Conservation (phyloP, 2,113 vertebrate species). For the Leucoraja erinaceus region DNA sequence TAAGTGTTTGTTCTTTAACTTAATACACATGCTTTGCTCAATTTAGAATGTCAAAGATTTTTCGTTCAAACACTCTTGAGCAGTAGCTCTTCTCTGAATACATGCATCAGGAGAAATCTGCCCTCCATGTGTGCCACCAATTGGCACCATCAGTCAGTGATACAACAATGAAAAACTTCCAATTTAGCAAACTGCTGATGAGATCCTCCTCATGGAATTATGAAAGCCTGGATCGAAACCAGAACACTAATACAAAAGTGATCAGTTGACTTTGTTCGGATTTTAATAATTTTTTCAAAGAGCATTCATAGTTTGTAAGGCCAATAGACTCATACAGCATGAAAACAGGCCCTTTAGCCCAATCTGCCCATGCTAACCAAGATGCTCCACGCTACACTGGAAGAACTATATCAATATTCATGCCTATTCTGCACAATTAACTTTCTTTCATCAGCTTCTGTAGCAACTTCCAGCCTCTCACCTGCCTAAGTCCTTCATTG, state of each 20-base stretch:
- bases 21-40: not conserved
- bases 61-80: too few species aligned
- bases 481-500: too few species aligned
- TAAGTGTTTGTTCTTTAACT: constrained; percentile 52
- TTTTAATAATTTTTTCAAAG: not conserved
- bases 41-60: not conserved
- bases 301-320: not conserved
- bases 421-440: too few species aligned
- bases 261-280: not conserved
- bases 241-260: not conserved
- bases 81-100: not conserved
- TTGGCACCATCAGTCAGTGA: not conserved
- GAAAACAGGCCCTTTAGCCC: too few species aligned
- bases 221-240: not conserved
- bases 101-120: not conserved
- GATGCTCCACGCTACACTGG: too few species aligned
- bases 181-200: not conserved
- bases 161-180: not conserved
- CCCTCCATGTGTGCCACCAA: not conserved
- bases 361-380: too few species aligned
- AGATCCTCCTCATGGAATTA: not conserved
- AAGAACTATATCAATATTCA: too few species aligned
- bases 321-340: not conserved
- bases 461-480: too few species aligned
- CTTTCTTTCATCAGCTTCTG: too few species aligned